Evolutionary conservation across 2,113 vertebrate species (phyloP), one percentile per base, ranked within the genome.

Genomic region (Capra hircus): DNA sequence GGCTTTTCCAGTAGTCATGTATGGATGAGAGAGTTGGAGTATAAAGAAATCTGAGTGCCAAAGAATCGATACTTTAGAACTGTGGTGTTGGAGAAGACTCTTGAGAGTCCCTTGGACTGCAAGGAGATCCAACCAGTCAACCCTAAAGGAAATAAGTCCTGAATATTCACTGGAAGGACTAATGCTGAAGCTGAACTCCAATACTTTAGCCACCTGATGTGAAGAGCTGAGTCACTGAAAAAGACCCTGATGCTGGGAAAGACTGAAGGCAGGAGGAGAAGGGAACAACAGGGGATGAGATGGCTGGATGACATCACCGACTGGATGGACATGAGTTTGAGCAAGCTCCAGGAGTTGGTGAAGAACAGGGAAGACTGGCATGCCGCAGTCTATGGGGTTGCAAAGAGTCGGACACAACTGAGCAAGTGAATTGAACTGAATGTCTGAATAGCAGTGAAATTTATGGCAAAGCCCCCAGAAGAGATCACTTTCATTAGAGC

Each of bases 381-480:
- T 40, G 5, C 36, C 2, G 0, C 21, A 74, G 21, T 74, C 67
- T 11, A 74, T 71, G 19, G 10, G 36, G 21, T 40, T 74, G 67
- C 67, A 40, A 40, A 71, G 21, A 74, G 67, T 13, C 2, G 5
- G 67, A 40, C n/a, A 40, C 36, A 40, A 74, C 36, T 74, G 67
- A 74, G 10, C 67, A 74, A 74, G 19, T 3, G 10, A 74, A 74
- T 74, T 74, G 67, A 40, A 25, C 5, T 74, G 67, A 74, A 74
- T 40, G 36, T 74, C 67, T 74, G 67, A 25, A 94, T 67, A 97
- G 82, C 27, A 5, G 40, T 36, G 93, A 48, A 84, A 90, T 98
- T 97, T 96, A 97, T 85, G 78, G 80, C 80, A 23, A 87, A 97
- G 94, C n/a, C 62, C 71, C 0, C 0, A 82, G 45, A 74, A n/a